Evolutionary conservation across 2,888 invertebrate species (phyloP).

Genomic region (Acronicta aceris): DNA sequence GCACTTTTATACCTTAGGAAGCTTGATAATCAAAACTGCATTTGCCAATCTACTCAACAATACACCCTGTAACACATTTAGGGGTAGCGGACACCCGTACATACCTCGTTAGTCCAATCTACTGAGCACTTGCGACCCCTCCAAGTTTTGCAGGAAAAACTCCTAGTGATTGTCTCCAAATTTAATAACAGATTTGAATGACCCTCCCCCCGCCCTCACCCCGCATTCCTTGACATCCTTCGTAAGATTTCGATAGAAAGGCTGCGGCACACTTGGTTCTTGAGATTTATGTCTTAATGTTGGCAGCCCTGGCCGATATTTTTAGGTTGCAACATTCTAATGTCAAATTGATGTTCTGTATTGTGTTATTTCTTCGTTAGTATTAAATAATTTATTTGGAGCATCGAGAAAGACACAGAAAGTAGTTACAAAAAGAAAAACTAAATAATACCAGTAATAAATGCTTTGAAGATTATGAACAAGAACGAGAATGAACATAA

Average conservation of each 20-base stretch:
- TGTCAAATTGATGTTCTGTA: neutral
- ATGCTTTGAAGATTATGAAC: too few relatives aligned
- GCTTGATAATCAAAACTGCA: constrained; percentile 6
- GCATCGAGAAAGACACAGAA: too few relatives aligned
- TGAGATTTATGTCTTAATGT: constrained; percentile 1
- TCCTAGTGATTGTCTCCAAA: constrained; percentile 77
- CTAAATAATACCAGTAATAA: too few relatives aligned
- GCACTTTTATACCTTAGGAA: too few relatives aligned
- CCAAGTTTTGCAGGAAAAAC: constrained; percentile 55
- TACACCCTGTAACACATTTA: constrained; percentile 14
- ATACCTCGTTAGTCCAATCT: constrained; percentile 56
- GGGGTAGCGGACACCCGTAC: constrained; percentile 15
- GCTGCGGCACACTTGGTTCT: constrained; percentile 25
- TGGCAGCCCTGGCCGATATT: neutral
- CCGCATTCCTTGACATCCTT: constrained; percentile 20
- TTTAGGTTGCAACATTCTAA: neutral
- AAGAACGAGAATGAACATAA: too few relatives aligned
- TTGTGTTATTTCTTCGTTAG: too few relatives aligned
- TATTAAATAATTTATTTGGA: too few relatives aligned
- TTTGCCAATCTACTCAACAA: constrained; percentile 24
- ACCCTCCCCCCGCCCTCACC: constrained; percentile 55
- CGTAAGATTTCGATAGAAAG: constrained; percentile 41
- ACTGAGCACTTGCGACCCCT: constrained; percentile 52
- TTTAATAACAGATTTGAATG: constrained; percentile 83
- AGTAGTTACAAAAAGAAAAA: too few relatives aligned